Evolutionary conservation across 2,113 vertebrate species (phyloP).

Genomic region (Papio anubis): DNA sequence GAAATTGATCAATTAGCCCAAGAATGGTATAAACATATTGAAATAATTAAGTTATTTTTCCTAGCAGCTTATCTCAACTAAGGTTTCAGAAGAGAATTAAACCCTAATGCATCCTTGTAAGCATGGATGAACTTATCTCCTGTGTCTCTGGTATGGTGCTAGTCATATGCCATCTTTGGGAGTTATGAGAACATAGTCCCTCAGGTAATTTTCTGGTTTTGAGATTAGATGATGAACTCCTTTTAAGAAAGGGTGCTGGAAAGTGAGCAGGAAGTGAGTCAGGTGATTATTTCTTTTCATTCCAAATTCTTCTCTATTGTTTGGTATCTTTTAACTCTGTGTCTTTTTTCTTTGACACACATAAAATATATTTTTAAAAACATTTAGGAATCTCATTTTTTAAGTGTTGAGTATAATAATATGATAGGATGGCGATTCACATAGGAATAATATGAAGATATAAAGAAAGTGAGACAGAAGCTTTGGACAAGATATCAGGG

Average conservation of each 20-base stretch:
- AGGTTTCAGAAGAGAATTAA: background rate
- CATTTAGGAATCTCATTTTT: background rate
- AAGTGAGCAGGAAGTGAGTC: background rate
- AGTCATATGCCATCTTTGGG: background rate
- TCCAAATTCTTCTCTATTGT: background rate
- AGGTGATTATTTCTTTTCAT: background rate
- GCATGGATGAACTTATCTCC: background rate
- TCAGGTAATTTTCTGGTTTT: background rate
- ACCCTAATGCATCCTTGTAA: background rate
- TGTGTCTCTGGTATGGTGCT: background rate
- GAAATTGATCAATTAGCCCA: background rate
- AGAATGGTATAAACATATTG: background rate
- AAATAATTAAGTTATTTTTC: background rate
- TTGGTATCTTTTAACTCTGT: background rate
- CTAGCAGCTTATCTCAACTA: background rate
- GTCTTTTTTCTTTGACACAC: background rate
- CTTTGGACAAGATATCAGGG: background rate
- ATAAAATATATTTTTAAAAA: background rate
- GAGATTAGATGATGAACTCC: background rate
- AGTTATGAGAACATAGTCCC: background rate
- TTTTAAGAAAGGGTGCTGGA: background rate
- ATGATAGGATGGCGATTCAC: background rate
- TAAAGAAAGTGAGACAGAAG: background rate
- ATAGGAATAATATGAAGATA: background rate
- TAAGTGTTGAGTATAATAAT: background rate